Base-by-base conservation (phyloP, 2,113 vertebrate genomes). In the Elgaria multicarinata region DNA sequence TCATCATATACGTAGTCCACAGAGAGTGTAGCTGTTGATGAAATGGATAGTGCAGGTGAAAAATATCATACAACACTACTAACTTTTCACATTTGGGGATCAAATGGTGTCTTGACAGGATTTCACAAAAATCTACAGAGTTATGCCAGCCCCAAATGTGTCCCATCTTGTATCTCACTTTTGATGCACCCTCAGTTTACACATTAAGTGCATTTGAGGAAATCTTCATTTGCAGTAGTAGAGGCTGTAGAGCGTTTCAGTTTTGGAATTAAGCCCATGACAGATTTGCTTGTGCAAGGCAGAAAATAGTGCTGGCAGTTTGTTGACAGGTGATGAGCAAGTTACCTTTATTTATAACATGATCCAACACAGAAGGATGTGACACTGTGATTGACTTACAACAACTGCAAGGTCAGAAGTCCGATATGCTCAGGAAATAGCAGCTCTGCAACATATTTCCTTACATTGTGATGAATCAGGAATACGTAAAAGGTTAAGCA, bases 321-420 rank as follows among this genome's bases (percentile, higher is more conserved):
- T 78, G 88, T 84, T 94, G 94, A 94, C 90, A 95, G 93, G 76
- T 85, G 93, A 93, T 91, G 83, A 96, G 91, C 85, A 94, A 96
- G 94, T 91, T 90, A 85, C 92, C 94, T 96, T 95, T 96, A 96
- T 97, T 96, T 97, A 95, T 95, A 95, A 95, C 91, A 91, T 13
- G 81, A 89, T 88, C 26, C 58, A 69, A 64, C 82, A 53, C 93
- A 94, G 89, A 83, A 91, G 91, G 86, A 95, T 2, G 0, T 88
- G 89, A 93, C 46, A 4, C 50, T 64, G 90, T 94, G 95, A 95
- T 83, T 92, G 94, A 94, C 93, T 95, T 76, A 88, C 39, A 95
- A 72, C 93, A 95, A 92, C 94, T 93, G 91, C 95, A 95, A 96
- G 94, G 95, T 96, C 96, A 95, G 89, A 93, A 92, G 91, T 92